Evolutionary conservation across 2,888 invertebrate genomes (phyloP), one percentile per base, ranked within the genome.

Genomic region (Monopis laevigella): DNA sequence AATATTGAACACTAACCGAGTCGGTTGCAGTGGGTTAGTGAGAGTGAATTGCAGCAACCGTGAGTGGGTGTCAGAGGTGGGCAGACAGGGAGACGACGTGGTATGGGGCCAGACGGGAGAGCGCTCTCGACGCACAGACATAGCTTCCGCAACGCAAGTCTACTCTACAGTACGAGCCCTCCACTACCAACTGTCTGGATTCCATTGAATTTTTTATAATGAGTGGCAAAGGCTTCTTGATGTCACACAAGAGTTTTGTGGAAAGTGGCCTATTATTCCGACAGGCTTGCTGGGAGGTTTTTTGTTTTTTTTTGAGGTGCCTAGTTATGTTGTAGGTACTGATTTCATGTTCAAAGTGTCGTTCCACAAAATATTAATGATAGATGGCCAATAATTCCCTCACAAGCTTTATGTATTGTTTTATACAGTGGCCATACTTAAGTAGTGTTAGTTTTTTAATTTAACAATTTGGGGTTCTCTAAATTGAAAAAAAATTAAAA

Each of bases 21-120:
- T 2, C 32, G 13, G 14, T 67, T 78, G 75, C 77, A 80, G 77
- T 80, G 70, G 80, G 80, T 80, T 80, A 80, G 78, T 78, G 80
- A 80, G 80, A 80, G 80, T 80, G 78, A 80, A 80, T 71, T 74
- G 75, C 71, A 65, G 57, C 46, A 51, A 56, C 57, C 52, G 58
- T 56, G 46, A 45, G 45, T 43, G 49, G 50, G 47, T 50, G 51
- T 50, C 29, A 52, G 53, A 52, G 53, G 51, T 52, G 53, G 53
- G 55, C 45, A 46, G 28, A 24, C 10, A n/a, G 36, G 43, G 48
- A 48, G n/a, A n/a, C n/a, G n/a, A n/a, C n/a, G 48, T 24, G 43
- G 42, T 46, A 40, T 48, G 52, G 59, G 62, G 51, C 65, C 70
- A 74, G 73, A 69, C 74, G 57, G 74, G 71, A 68, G 47, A 62